A percentile compares a stretch with the other conserved stretches of the same genome.
These are phyloP conservation scores for Chrosomus eos DNA, from an alignment of 2,797 vertebrate genomes.

Conservation along the genomic window DNA sequence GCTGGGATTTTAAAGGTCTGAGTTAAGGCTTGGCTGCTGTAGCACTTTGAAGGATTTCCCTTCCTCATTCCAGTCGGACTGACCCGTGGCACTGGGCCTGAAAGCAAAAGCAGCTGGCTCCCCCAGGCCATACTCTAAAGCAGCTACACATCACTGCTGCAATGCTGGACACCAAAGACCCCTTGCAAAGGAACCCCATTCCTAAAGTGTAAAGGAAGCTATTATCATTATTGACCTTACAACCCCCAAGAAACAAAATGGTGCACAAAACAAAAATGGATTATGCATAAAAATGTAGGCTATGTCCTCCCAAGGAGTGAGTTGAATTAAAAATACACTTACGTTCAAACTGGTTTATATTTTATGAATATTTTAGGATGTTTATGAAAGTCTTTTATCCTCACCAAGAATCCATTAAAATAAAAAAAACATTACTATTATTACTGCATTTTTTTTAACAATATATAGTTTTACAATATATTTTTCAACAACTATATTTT, in stretches of 20 bases:
- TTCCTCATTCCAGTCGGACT: slow-evolving; percentile 30
- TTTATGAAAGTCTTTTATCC: background rate
- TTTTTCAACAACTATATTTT: too few species aligned
- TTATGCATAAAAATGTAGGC: background rate
- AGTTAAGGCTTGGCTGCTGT: slow-evolving; percentile 1
- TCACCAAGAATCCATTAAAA: background rate
- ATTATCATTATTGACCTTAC: background rate
- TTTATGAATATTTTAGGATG: too few species aligned
- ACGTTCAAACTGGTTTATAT: too few species aligned
- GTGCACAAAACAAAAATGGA: background rate
- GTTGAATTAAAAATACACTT: background rate
- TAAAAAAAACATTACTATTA: too few species aligned
- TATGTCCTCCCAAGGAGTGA: background rate
- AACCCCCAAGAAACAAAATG: background rate
- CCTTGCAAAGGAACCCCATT: background rate
- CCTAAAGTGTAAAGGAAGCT: background rate
- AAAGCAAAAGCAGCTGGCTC: slow-evolving; percentile 33
- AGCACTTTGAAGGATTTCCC: slow-evolving; percentile 34
- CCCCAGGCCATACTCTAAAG: background rate
- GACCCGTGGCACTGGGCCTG: background rate
- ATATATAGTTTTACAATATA: too few species aligned
- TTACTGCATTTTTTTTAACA: too few species aligned
- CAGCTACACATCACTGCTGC: too few species aligned
- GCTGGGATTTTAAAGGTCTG: slow-evolving; percentile 28
- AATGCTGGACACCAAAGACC: background rate